These are phyloP conservation scores for Melanerpes formicivorus DNA, from an alignment of 2,113 vertebrate species.

Conservation along the genomic window DNA sequence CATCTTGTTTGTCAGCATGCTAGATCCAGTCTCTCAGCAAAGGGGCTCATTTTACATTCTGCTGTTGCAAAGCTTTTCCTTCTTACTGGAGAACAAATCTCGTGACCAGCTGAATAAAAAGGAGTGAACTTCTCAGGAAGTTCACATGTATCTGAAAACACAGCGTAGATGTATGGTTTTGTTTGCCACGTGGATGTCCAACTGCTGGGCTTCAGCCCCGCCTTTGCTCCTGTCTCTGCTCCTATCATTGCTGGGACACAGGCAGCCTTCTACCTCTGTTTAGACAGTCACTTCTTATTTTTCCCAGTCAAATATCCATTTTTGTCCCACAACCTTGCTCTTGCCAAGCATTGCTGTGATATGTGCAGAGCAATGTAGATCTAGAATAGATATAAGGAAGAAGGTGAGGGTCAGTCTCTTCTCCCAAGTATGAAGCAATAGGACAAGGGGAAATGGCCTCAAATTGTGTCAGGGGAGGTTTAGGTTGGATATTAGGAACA, in stretches of 20 bases:
- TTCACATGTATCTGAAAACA: neutral
- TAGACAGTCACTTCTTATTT: neutral
- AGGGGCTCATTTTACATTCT: neutral
- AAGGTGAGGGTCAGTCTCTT: too few relatives aligned
- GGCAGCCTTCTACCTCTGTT: neutral
- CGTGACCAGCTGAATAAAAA: neutral
- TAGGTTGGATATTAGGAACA: too few relatives aligned
- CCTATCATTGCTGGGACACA: neutral
- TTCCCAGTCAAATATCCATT: neutral
- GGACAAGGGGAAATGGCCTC: too few relatives aligned
- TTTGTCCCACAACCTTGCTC: neutral
- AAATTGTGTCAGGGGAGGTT: too few relatives aligned
- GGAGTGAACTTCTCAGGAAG: neutral
- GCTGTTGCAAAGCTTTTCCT: neutral
- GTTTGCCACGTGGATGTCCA: neutral
- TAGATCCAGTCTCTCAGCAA: neutral
- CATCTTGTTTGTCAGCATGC: neutral
- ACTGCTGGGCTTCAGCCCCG: neutral
- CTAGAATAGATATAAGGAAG: too few relatives aligned
- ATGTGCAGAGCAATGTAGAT: neutral
- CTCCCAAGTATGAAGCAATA: too few relatives aligned
- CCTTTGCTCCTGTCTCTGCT: neutral
- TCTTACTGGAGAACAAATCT: neutral
- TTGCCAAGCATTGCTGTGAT: neutral
- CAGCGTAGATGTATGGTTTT: rapidly evolving